Base-by-base conservation (phyloP, 2,797 vertebrate species). In the Halcyon leucocephala region DNA sequence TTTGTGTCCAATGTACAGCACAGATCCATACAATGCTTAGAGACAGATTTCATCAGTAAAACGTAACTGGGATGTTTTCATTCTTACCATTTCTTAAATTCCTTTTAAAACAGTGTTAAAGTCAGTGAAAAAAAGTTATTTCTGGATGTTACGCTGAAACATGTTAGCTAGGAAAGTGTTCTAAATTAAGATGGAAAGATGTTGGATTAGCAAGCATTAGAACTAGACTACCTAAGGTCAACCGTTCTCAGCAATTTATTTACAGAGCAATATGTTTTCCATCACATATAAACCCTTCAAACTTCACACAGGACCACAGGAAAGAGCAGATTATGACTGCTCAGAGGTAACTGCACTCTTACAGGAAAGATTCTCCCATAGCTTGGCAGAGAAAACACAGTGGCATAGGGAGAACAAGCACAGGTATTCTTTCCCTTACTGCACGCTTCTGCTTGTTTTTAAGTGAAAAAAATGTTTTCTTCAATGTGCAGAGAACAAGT, bases 141-240 rank as follows among this genome's bases (percentile, higher is more conserved):
- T 77, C 55, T 77, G 54, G 26, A 26, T 52, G 24, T 51, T 64
- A 70, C 66, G 35, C 51, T 93, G 42, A 31, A 84, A 79, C 10
- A 29, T 2, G 12, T n/a, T 79, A 55, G 57, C 76, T 74, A 44
- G 33, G 73, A 93, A 90, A 54, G 24, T 54, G 60, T 73, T 94
- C 91, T 95, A 94, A 90, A 95, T 87, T 52, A 76, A 91, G 88
- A 89, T 5, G 7, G 90, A 94, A 95, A 94, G 28, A 73, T 60
- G 48, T 18, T 85, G 71, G 86, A 94, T 95, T 90, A 94, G 35
- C 58, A 94, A 90, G 73, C 49, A 93, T 93, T 93, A 95, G 60
- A 95, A 85, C 42, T 86, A 95, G 83, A 91, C 88, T 91, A 94
- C 39, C 49, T 77, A 46, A 77, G 33, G 83, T 77, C 70, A 93